Evolutionary conservation across 2,888 invertebrate species (phyloP), one percentile per base, ranked within the genome.

Genomic region (Napeogenes sylphis): DNA sequence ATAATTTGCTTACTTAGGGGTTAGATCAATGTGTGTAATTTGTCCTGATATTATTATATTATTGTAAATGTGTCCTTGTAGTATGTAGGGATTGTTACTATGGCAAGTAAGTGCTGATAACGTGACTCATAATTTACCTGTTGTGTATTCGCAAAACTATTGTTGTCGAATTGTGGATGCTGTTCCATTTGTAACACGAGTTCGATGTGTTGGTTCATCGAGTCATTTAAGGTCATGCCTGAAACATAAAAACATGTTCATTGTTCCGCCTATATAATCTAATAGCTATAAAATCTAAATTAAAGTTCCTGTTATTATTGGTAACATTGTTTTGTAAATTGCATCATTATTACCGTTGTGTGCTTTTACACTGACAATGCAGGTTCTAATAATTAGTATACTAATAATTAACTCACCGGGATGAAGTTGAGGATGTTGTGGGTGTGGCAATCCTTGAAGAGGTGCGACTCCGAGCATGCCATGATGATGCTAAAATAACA

Each of bases 171-270:
- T 74, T 89, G 91, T 51, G 88, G 90, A 73, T 91, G 91, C 71
- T 90, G 91, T 73, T 90, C 91, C 90, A 91, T 90, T 80, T 90
- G 91, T 74, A 91, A 78, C 70, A 91, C 91, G 70, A 91, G 85
- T 80, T 91, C 91, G 73, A 91, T 85, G 80, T 91, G 91, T 75
- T 91, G 91, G 76, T 91, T 91, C 91, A 91, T 91, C 55, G 90
- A 88, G 80, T 91, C 91, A 73, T 91, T 91, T 72, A 91, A 72
- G 67, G 90, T 88, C 91, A 91, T 90, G 65, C 91, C 91, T 91
- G 83, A 62, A 81, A 55, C 66, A 59, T 62, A 61, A 42, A 45
- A 56, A 5, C 47, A 57, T 45, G 10, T 12, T 47, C 14, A 51
- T 30, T 30, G 10, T 30, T 51, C 6, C 47, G 35, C n/a, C 6